Conservation (phyloP, 2,797 vertebrate species). For the Petrocephalus schoutedeni region DNA sequence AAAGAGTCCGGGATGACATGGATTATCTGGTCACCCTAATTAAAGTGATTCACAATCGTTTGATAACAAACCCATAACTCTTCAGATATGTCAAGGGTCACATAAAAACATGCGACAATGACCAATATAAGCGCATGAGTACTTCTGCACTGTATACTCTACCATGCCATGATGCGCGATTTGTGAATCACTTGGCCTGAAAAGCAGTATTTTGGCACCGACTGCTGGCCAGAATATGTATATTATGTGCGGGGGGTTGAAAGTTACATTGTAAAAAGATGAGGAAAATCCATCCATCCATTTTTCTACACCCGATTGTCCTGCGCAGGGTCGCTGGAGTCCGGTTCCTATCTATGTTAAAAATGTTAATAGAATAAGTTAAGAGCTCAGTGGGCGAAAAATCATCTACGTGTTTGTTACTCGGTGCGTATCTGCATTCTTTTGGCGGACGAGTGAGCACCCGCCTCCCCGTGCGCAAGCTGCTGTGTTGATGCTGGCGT, state of each 20-base stretch:
- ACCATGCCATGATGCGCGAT: neutral
- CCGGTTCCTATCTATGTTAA: neutral
- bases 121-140: neutral
- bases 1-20: too few species aligned
- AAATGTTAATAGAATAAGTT: too few species aligned
- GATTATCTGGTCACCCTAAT: neutral
- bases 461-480: neutral
- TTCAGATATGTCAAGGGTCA: neutral
- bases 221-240: neutral
- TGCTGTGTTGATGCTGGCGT: neutral
- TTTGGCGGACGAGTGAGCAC: neutral
- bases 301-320: neutral
- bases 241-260: neutral
- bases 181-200: neutral
- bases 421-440: neutral
- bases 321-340: neutral
- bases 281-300: neutral
- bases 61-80: neutral
- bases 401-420: neutral
- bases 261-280: neutral
- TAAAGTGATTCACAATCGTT: neutral
- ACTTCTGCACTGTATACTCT: neutral
- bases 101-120: neutral
- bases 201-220: slow-evolving; percentile 1
- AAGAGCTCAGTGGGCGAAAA: neutral